Percentiles rank a stretch among this genome's conserved stretches.
phyloP scores from a whole-genome alignment of 2,113 vertebrate species.

The Leptocoma aspasia region DNA sequence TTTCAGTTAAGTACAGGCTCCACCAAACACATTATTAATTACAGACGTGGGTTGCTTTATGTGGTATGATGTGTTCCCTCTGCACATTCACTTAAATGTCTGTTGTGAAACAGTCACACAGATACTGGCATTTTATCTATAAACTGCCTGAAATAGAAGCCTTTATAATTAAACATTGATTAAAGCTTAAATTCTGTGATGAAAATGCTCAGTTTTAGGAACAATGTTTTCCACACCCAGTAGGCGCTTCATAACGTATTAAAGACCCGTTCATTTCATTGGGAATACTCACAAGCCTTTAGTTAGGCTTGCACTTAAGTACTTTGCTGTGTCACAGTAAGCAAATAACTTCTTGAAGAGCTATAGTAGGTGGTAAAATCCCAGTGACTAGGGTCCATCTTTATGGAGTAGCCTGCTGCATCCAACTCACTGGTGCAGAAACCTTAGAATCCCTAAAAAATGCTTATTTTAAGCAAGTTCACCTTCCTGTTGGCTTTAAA shows the following conservation, averaged over 20 bases:
- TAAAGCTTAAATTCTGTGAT: neutral
- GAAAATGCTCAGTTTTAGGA: neutral
- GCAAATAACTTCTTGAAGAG: neutral
- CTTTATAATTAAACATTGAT: neutral
- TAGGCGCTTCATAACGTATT: neutral
- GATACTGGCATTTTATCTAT: neutral
- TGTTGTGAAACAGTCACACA: neutral
- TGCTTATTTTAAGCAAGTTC: neutral
- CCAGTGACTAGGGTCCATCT: neutral
- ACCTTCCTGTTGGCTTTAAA: neutral
- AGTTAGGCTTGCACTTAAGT: neutral
- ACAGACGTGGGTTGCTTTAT: neutral
- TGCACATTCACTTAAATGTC: neutral
- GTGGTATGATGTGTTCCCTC: neutral
- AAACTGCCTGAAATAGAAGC: neutral
- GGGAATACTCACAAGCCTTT: neutral
- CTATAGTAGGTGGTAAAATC: neutral
- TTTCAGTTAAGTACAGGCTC: neutral
- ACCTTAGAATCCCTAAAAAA: neutral
- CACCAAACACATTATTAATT: constrained; percentile 3
- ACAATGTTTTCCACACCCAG: neutral
- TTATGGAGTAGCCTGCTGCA: neutral
- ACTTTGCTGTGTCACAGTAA: fast-evolving
- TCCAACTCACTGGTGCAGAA: neutral
- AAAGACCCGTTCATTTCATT: neutral